A percentile compares a stretch with the other conserved stretches of the same genome.
phyloP scores from a whole-genome alignment of 2,113 vertebrate species.

The Ginglymostoma cirratum region DNA sequence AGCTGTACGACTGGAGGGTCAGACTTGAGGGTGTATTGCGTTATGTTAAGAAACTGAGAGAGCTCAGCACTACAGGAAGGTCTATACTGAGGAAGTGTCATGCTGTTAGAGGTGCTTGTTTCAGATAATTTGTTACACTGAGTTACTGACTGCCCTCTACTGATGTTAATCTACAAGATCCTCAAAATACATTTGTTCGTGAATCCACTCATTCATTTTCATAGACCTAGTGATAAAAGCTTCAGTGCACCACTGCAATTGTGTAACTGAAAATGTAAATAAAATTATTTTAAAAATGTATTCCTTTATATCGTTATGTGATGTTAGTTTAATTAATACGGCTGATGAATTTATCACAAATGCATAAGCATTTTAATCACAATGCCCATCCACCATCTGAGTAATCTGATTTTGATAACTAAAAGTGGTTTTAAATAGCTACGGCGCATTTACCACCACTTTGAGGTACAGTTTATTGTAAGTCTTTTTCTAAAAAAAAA shows the following conservation, averaged over 20 bases:
- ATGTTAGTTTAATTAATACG: neutral
- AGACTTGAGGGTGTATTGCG: neutral
- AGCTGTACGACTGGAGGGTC: neutral
- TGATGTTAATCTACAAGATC: neutral
- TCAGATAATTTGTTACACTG: neutral
- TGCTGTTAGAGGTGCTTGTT: neutral
- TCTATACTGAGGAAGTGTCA: neutral
- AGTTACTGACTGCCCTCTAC: neutral
- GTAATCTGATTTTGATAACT: neutral
- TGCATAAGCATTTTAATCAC: too few relatives aligned
- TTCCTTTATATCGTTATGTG: neutral
- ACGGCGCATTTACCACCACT: neutral
- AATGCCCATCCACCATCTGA: neutral
- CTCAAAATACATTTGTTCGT: neutral
- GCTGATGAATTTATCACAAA: neutral
- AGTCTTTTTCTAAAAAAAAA: neutral
- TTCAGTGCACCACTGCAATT: neutral
- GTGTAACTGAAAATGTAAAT: neutral
- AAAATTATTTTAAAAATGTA: neutral
- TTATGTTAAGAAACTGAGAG: neutral
- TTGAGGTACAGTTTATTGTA: neutral
- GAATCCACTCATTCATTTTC: neutral
- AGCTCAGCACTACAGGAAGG: neutral
- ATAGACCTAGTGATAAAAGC: neutral
- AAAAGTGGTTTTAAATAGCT: neutral